Evolutionary conservation across 37 sponge, comb jelly and placozoan species (phyloP).

Genomic region (Tethya wilhelma): DNA sequence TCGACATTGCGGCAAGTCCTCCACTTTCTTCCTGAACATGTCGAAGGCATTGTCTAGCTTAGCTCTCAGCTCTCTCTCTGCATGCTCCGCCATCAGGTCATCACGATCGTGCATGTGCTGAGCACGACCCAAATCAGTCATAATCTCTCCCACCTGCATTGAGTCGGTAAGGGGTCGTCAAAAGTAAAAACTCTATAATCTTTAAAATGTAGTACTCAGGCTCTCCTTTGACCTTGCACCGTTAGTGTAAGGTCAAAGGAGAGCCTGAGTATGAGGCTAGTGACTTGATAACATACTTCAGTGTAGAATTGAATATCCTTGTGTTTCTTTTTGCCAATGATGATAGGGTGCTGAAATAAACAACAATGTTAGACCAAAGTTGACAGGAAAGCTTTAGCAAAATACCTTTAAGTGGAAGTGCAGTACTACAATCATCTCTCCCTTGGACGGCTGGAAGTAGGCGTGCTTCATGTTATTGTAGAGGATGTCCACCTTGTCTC

Average conservation of each 20-base stretch:
- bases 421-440: conserved; percentile 93
- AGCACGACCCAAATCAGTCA: conserved; percentile 93
- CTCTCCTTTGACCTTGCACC: no score
- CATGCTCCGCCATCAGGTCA: conserved; percentile 96
- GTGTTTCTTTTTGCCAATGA: conserved; percentile 97
- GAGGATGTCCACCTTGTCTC: conserved; percentile 91
- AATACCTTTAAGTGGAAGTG: conserved; percentile 87
- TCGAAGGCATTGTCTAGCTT: conserved; percentile 96
- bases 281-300: conserved; percentile 61
- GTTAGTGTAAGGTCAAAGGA: no score
- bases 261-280: no score
- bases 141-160: conserved; percentile 93
- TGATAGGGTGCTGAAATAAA: conserved; percentile 76
- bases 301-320: conserved; percentile 96
- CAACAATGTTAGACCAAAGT: neutral
- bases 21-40: conserved; percentile 86
- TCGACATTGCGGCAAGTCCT: conserved; percentile 73
- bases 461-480: conserved; percentile 95
- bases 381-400: neutral
- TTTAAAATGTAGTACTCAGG: no score
- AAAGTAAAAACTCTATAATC: neutral
- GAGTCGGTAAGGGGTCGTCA: neutral
- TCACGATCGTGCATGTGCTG: conserved; percentile 98
- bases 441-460: conserved; percentile 97
- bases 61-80: conserved; percentile 91